Percentiles rank a stretch among this genome's conserved stretches.
phyloP scores from a whole-genome alignment of 1,140 invertebrate species.

The Pantala flavescens region DNA sequence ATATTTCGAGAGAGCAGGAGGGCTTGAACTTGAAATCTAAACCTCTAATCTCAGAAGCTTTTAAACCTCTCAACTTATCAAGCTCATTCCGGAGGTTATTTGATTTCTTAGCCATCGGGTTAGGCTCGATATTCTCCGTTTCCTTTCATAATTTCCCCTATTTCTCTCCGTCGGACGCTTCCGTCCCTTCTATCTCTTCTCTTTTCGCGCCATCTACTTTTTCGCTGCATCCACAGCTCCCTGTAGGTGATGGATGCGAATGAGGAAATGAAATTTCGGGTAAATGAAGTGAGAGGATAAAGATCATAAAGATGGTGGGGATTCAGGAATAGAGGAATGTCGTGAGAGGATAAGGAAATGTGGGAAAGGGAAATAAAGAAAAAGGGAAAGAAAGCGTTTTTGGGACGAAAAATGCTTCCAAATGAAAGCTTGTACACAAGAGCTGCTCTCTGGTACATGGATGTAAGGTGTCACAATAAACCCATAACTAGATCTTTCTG shows the following conservation, averaged over 20 bases:
- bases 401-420: too few species aligned
- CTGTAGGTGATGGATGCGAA: not conserved
- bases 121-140: not conserved
- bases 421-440: too few species aligned
- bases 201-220: not conserved
- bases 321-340: not conserved
- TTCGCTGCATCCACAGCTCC: not conserved
- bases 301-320: not conserved
- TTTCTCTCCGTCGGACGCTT: not conserved
- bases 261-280: conserved; percentile 5
- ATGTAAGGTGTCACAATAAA: too few species aligned
- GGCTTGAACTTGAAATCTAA: too few species aligned
- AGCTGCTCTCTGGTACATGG: too few species aligned
- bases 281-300: not conserved
- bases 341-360: not conserved
- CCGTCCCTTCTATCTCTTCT: not conserved
- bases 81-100: too few species aligned
- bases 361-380: not conserved
- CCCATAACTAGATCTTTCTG: too few species aligned
- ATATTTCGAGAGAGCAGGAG: too few species aligned
- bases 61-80: too few species aligned
- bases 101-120: not conserved
- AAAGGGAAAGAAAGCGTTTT: not conserved
- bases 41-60: too few species aligned
- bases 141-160: not conserved